Evolutionary conservation across 1,140 invertebrate species (phyloP), one percentile per base, ranked within the genome.

Genomic region (Papilio xuthus): DNA sequence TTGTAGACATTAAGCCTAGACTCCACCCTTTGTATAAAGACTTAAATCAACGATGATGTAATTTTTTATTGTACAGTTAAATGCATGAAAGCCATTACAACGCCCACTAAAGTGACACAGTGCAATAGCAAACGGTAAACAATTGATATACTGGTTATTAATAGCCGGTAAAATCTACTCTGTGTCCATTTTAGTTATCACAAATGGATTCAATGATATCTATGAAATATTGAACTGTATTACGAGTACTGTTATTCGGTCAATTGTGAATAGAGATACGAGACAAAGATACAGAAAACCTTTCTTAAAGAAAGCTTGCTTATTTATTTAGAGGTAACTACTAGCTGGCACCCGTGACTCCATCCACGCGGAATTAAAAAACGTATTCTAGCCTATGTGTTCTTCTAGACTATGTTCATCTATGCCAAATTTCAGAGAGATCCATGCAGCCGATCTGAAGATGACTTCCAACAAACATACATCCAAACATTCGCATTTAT

Each of bases 151-250:
- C 42, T 28, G 12, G 42, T 28, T 53, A 20, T 74, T 60, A 60
- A 76, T 76, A 60, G 74, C 18, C 73, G 28, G 47, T 32, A 50
- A 26, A 26, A 76, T 63, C 74, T 73, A 23, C 71, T 44, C 71
- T 73, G 13, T 47, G 20, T n/a, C 60, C 53, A 23, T 56, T 63
- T 37, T 41, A 32, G 74, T n/a, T 76, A 76, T 76, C 74, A 18
- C 13, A 41, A 76, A 76, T 76, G 74, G n/a, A 63, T 56, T 44
- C 74, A 56, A n/a, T 63, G 74, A 76, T 76, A 76, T 76, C 53
- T 56, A 76, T 60, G 23, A 42, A 60, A 63, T 60, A 76, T 76
- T 76, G 60, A 23, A 41, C 42, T 63, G 12, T 63, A 63, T 47
- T 32, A 20, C 13, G 37, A 26, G 32, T 26, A 76, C 74, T 23